Evolutionary conservation across 2,888 invertebrate genomes (phyloP), one percentile per base, ranked within the genome.

Genomic region (Globia sparganii): DNA sequence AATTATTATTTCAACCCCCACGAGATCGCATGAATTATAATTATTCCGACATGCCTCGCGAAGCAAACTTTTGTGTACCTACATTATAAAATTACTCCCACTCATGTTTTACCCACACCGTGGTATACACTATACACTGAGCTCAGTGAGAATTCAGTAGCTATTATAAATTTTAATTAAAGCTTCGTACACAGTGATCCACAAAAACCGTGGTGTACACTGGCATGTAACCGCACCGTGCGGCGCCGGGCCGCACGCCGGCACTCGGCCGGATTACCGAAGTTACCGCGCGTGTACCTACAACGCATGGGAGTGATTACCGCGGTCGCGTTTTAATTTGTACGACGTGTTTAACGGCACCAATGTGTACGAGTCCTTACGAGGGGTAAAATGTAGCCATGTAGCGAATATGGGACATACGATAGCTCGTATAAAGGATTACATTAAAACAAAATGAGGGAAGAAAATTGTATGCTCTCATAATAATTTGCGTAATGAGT

Each of bases 271-370:
- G 88, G 86, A 86, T 89, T 81, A 90, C 86, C 82, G 77, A 77
- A 83, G 84, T 77, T 72, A 82, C 86, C 86, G 88, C 86, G 87
- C 88, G 93, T 84, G 80, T 77, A n/a, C n/a, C n/a, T n/a, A 85
- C 87, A 88, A 84, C 87, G 88, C 87, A 85, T 88, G 90, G 85
- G 93, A 91, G 92, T 91, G 91, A 94, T 95, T 94, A 94, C 86
- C 88, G 94, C 92, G 94, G 95, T 92, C 91, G 91, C 91, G 92
- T 94, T 95, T 95, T 96, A 96, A 96, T 96, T 96, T 96, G 95
- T 93, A 93, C 91, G 91, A 89, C 92, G 90, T 94, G 94, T 96
- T 94, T 93, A 91, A 94, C 91, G 90, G 87, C 88, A 84, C 86
- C 89, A 83, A 82, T 86, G 88, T 90, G 90, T 88, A 80, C 85